Evolutionary conservation across 2,888 invertebrate genomes (phyloP).

Genomic region (Ophion ventricosus): DNA sequence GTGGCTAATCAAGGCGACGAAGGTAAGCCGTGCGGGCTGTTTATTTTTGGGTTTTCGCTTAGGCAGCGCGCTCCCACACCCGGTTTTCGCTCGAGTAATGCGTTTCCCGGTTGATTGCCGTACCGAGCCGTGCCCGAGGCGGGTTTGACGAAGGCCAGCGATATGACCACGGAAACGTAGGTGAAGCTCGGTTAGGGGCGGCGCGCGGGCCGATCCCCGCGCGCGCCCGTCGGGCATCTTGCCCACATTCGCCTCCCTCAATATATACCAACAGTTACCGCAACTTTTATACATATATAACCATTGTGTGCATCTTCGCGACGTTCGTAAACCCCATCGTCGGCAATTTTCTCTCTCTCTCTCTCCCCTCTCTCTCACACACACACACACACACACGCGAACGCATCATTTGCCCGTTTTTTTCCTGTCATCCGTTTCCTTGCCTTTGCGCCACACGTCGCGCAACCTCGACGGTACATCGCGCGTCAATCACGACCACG

Average conservation of each 20-base stretch:
- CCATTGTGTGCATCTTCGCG: conserved; percentile 55
- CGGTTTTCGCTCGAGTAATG: conserved; percentile 76
- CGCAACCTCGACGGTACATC: conserved; percentile 27
- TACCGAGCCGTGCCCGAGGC: conserved; percentile 74
- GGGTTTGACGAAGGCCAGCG: conserved; percentile 77
- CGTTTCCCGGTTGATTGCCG: conserved; percentile 73
- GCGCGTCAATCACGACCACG: conserved; percentile 61
- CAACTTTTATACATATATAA: conserved; percentile 59
- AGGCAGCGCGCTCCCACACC: conserved; percentile 72
- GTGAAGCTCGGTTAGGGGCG: conserved; percentile 74
- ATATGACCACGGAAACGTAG: conserved; percentile 78
- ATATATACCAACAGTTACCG: conserved; percentile 54
- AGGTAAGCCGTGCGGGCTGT: conserved; percentile 85
- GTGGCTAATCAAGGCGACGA: conserved; percentile 95
- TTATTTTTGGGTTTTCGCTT: conserved; percentile 79
- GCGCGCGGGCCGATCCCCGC: conserved; percentile 69
- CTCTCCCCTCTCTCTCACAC: conserved; percentile 22
- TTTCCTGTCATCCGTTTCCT: conserved; percentile 1
- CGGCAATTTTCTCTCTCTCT: conserved; percentile 32
- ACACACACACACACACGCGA: no score
- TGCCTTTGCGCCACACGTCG: background rate
- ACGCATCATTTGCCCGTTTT: background rate
- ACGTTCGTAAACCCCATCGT: conserved; percentile 13
- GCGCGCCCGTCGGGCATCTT: conserved; percentile 79
- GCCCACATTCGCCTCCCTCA: conserved; percentile 60